A percentile compares a stretch with the other conserved stretches of the same genome.
Conservation (phyloP, 2,113 vertebrate species). For the Datnioides undecimradiatus region DNA sequence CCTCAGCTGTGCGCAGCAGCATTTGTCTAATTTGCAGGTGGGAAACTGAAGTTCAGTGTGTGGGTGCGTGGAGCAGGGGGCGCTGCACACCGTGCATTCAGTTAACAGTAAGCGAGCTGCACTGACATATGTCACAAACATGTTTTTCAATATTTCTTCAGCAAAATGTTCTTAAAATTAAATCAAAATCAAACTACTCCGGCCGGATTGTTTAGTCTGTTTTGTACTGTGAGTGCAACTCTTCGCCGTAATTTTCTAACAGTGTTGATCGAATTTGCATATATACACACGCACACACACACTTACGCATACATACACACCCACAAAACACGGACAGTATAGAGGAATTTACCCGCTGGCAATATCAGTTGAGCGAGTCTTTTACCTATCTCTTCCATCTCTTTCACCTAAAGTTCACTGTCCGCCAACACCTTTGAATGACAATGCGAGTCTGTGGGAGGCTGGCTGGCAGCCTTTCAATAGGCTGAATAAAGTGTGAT, state of each 20-base stretch:
- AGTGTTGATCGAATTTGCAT: conserved; percentile 43
- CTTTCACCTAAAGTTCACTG: conserved; percentile 72
- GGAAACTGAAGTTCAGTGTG: neutral
- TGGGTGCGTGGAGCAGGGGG: conserved; percentile 19
- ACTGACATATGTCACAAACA: neutral
- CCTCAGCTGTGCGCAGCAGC: neutral
- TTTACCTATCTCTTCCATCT: conserved; percentile 72
- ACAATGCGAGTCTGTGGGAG: conserved; percentile 64
- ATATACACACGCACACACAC: neutral
- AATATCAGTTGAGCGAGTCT: conserved; percentile 53
- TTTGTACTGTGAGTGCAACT: neutral
- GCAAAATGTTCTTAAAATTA: neutral
- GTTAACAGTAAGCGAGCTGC: rapidly evolving
- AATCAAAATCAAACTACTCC: rapidly evolving
- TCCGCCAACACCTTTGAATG: conserved; percentile 65
- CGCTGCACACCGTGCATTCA: conserved; percentile 49
- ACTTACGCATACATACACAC: neutral
- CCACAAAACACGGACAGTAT: conserved; percentile 15
- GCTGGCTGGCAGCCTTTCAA: conserved; percentile 47
- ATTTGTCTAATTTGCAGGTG: neutral
- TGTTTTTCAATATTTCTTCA: neutral
- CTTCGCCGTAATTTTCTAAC: neutral
- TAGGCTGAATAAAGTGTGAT: conserved; percentile 64
- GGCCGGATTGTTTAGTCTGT: no score
- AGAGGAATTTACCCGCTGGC: conserved; percentile 71